Evolutionary conservation across 2,888 invertebrate genomes (phyloP), one percentile per base, ranked within the genome.

Genomic region (Drosophila melanosoma): DNA sequence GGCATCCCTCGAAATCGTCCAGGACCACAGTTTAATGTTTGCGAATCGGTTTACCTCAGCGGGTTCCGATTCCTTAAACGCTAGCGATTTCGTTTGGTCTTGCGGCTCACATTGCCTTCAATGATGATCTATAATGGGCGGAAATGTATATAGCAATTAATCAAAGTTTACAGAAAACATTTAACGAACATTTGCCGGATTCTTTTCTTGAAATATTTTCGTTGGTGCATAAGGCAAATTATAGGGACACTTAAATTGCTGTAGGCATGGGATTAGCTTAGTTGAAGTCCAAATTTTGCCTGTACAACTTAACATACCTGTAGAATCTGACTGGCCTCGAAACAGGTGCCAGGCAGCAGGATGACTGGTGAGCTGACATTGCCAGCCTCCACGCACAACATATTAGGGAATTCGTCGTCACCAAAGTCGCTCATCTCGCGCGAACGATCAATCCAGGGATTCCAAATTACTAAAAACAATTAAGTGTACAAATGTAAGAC

Each of bases 371-470:
- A 95, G 80, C 97, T 96, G 29, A 98, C 98, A 90, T 97, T 96
- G 33, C 98, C 98, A 71, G 98, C 96, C 94, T 99, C 99, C 74
- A 99, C 97, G 93, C 99, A 99, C 83, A 99, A 95, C 98, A 99
- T 98, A 93, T 97, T 97, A 12, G 97, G 97, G 94, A 97, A 99
- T 93, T 99, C 98, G 91, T 98, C 98, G 93, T 98, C 98, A n/a
- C 98, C 98, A 93, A 99, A 98, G 94, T 99, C 99, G 3, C 96
- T 95, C 94, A 98, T 97, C 92, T 97, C 97, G 88, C 97, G 96
- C 33, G 98, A 98, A 93, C 97, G 97, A 89, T 98, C 98, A 79
- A 96, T 94, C 99, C 99, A 99, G 0, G 99, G 99, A 94, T 99
- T 99, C 99, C 99, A 99, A 79, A 99, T 95, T 79, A 99, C 99